Conservation (phyloP, 2,888 invertebrate species). For the Automeris io region DNA sequence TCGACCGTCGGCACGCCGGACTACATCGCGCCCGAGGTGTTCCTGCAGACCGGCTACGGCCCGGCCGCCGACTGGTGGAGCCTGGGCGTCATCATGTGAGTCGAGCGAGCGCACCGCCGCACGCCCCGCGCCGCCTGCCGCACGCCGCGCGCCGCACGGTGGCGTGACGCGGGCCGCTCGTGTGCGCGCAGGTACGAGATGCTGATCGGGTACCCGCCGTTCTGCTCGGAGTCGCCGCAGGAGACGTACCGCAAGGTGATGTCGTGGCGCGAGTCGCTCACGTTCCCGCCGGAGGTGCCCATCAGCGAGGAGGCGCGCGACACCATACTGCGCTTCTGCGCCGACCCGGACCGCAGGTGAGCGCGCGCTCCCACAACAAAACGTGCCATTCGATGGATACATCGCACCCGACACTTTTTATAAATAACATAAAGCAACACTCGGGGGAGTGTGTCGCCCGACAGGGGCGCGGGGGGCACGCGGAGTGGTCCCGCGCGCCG, state of each 20-base stretch:
- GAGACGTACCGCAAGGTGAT: constrained; percentile 97
- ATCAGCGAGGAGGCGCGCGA: constrained; percentile 98
- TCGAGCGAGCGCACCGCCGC: too few species aligned
- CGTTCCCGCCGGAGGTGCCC: constrained; percentile 99
- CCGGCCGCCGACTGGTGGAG: constrained; percentile 99
- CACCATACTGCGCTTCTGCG: constrained; percentile 97
- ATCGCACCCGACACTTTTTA: too few species aligned
- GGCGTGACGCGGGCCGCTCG: too few species aligned
- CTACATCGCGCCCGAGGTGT: constrained; percentile 99
- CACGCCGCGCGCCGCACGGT: too few species aligned
- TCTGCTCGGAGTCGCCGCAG: constrained; percentile 99
- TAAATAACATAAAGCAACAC: too few species aligned
- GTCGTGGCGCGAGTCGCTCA: constrained; percentile 99
- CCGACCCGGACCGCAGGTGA: constrained; percentile 94
- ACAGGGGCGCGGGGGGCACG: too few species aligned
- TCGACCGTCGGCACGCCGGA: constrained; percentile 98
- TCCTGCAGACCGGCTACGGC: constrained; percentile 97
- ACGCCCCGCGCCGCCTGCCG: too few species aligned
- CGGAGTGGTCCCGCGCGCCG: too few species aligned
- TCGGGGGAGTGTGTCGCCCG: too few species aligned
- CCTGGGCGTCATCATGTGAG: constrained; percentile 98
- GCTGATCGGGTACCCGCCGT: constrained; percentile 99
- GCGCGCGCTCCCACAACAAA: constrained; percentile 17
- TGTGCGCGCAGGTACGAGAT: constrained; percentile 96
- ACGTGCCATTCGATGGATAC: too few species aligned